Conservation (phyloP, 2,888 invertebrate genomes). For the Cryptocheilus praepositus region DNA sequence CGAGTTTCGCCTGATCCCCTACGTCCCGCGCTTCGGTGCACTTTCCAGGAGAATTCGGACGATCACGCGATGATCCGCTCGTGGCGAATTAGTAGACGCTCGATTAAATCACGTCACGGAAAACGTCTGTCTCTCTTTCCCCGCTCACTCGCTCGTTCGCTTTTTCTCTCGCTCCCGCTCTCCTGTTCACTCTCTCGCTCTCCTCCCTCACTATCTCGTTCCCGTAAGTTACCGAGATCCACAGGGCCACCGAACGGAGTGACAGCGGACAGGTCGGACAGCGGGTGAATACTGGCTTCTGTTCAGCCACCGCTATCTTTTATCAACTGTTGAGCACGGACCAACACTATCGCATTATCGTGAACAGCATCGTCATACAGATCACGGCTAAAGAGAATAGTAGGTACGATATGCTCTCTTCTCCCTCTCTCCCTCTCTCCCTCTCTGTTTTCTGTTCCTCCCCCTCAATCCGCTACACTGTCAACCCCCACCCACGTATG, state of each 20-base stretch:
- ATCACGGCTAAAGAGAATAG: constrained; percentile 48
- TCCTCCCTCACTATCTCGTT: no score
- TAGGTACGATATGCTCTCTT: constrained; percentile 31
- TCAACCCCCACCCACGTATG: constrained; percentile 37
- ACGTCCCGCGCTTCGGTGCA: no score
- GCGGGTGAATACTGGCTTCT: constrained; percentile 67
- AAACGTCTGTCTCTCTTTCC: background rate
- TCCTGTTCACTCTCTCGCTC: background rate
- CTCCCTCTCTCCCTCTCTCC: constrained; percentile 47
- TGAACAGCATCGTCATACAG: constrained; percentile 60
- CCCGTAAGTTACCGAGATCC: no score
- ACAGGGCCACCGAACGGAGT: constrained; percentile 15
- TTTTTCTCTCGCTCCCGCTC: background rate
- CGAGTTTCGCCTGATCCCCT: background rate
- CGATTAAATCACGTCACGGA: no score
- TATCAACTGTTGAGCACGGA: constrained; percentile 72
- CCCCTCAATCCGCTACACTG: constrained; percentile 22
- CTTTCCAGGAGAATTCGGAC: no score
- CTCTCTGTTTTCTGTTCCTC: constrained; percentile 23
- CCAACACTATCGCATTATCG: constrained; percentile 69
- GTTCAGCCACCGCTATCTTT: constrained; percentile 72
- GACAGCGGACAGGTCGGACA: constrained; percentile 59
- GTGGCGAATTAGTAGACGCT: constrained; percentile 13
- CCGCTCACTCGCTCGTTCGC: background rate
- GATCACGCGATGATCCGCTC: constrained; percentile 22